Evolutionary conservation across 2,888 invertebrate genomes (phyloP).

Genomic region (Augochlorella aurata): DNA sequence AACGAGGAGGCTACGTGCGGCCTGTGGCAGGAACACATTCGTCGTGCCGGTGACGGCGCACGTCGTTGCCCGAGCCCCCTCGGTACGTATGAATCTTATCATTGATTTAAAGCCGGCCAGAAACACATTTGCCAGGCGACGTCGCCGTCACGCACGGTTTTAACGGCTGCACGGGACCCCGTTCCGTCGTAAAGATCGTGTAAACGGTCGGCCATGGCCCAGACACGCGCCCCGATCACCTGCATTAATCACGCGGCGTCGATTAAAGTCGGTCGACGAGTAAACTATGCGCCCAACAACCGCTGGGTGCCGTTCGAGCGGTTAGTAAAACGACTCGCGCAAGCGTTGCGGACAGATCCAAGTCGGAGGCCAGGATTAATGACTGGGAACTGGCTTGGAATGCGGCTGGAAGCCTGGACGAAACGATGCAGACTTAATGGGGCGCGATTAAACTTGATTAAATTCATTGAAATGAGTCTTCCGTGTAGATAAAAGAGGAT

Average conservation of each 20-base stretch:
- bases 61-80: constrained; percentile 32
- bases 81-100: constrained; percentile 53
- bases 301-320: not conserved
- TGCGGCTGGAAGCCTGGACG: not conserved
- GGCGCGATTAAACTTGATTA: not conserved
- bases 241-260: constrained; percentile 12
- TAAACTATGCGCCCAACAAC: not conserved
- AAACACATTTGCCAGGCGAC: constrained; percentile 39
- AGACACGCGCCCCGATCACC: constrained; percentile 11
- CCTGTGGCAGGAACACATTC: constrained; percentile 49
- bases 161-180: constrained; percentile 5
- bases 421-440: not conserved
- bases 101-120: constrained; percentile 49
- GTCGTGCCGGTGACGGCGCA: constrained; percentile 39
- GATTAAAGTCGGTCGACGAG: constrained; percentile 7
- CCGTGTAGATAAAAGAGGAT: no score
- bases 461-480: not conserved
- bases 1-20: constrained; percentile 11
- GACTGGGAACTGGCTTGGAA: not conserved
- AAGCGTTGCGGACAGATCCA: not conserved
- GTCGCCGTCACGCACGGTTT: constrained; percentile 11
- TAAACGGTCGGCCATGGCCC: not conserved
- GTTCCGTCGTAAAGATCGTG: constrained; percentile 26
- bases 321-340: not conserved
- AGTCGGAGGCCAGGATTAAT: not conserved